These are phyloP conservation scores for Urocitellus parryii DNA, from an alignment of 2,113 vertebrate species.

Conservation along the genomic window DNA sequence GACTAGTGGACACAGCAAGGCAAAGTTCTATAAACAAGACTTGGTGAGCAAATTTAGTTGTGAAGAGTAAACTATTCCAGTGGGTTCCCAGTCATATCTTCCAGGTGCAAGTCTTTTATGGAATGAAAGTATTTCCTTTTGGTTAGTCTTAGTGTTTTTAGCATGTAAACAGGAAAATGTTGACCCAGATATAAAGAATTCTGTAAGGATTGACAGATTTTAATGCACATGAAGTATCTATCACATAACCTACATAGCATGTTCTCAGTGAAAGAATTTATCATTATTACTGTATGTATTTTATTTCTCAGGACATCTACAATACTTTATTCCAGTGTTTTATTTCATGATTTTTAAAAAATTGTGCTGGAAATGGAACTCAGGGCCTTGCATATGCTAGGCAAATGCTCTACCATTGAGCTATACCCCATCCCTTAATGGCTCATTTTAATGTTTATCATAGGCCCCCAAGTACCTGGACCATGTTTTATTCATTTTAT, in stretches of 20 bases:
- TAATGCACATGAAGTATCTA: conserved; percentile 4
- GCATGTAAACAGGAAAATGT: neutral
- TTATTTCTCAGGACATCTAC: conserved; percentile 24
- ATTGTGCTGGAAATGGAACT: neutral
- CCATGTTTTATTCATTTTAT: conserved; percentile 58
- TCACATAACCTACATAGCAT: neutral
- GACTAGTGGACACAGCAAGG: neutral
- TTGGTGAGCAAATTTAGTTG: neutral
- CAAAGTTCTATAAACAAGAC: neutral
- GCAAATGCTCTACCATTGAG: neutral
- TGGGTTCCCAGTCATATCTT: neutral
- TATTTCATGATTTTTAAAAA: neutral
- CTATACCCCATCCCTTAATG: neutral
- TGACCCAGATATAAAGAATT: neutral
- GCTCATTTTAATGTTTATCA: conserved; percentile 19
- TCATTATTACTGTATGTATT: neutral
- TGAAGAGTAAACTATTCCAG: neutral
- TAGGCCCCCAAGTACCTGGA: neutral
- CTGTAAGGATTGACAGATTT: neutral
- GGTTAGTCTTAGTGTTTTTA: conserved; percentile 18
- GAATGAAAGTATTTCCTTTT: conserved; percentile 18
- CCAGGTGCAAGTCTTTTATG: neutral
- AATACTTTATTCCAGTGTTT: conserved; percentile 11
- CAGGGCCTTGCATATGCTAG: neutral
- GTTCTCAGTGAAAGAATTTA: conserved; percentile 33